Conservation (phyloP, 2,113 vertebrate genomes). For the Scytalopus superciliaris region DNA sequence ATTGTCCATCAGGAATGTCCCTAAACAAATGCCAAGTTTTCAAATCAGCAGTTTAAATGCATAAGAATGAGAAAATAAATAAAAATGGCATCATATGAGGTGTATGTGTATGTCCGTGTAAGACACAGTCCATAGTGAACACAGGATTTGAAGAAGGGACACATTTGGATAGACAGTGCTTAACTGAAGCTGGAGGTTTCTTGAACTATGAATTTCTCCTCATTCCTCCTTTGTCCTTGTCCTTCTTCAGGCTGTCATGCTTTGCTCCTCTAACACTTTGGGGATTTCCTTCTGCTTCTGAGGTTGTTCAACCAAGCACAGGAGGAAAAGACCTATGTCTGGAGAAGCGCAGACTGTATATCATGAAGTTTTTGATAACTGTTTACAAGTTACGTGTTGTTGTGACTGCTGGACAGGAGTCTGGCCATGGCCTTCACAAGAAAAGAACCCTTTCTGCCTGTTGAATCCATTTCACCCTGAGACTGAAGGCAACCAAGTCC, state of each 20-base stretch:
- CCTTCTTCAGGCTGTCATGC: background rate
- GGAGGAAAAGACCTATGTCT: background rate
- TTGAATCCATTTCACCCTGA: background rate
- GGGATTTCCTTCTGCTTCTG: background rate
- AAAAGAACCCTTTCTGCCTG: background rate
- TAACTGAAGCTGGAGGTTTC: background rate
- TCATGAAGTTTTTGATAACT: background rate
- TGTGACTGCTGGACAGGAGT: background rate
- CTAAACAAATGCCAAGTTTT: background rate
- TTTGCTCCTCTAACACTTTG: background rate
- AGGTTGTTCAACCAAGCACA: fast-evolving
- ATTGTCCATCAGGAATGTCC: background rate
- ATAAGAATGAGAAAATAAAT: background rate
- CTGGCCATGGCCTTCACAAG: background rate
- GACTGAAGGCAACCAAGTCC: background rate
- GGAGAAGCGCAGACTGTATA: background rate
- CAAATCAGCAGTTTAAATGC: background rate
- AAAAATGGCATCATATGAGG: background rate
- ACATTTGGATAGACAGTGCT: fast-evolving
- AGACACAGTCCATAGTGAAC: background rate
- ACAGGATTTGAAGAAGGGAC: background rate
- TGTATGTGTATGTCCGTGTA: background rate
- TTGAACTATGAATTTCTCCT: background rate
- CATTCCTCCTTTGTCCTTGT: background rate
- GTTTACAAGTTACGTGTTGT: background rate